Conservation (phyloP, 2,113 vertebrate genomes). For the Circaetus gallicus region DNA sequence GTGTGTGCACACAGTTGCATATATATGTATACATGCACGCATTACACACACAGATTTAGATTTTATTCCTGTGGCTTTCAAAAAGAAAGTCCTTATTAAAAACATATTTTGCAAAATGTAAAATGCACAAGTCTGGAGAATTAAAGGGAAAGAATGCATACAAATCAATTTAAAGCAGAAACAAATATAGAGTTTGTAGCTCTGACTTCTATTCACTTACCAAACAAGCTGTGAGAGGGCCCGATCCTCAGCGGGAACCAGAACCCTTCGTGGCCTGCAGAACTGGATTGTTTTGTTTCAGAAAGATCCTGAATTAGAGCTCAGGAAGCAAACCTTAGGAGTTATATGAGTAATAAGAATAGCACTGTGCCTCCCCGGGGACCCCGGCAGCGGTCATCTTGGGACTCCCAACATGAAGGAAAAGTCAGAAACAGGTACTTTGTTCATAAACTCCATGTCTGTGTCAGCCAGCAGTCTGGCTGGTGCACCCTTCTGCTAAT, state of each 20-base stretch:
- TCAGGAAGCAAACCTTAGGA: neutral
- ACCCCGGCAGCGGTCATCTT: neutral
- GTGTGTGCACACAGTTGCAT: neutral
- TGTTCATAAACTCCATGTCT: neutral
- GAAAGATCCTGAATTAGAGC: neutral
- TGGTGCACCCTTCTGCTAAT: neutral
- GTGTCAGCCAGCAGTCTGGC: neutral
- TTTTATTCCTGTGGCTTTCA: neutral
- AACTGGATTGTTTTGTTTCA: neutral
- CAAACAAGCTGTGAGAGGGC: neutral
- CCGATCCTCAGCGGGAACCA: neutral
- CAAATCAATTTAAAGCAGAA: neutral
- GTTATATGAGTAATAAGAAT: accelerated
- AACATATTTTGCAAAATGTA: neutral
- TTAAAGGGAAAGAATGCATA: neutral
- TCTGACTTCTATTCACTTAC: neutral
- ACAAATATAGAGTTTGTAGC: neutral
- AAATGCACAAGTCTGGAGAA: neutral
- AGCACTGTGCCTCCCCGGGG: neutral
- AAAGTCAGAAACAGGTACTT: neutral
- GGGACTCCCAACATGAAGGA: accelerated
- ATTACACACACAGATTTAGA: neutral
- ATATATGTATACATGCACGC: accelerated
- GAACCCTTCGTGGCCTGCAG: neutral
- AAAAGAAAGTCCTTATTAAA: neutral